Evolutionary conservation across 2,797 vertebrate genomes (phyloP).

Genomic region (Petrocephalus schoutedeni): DNA sequence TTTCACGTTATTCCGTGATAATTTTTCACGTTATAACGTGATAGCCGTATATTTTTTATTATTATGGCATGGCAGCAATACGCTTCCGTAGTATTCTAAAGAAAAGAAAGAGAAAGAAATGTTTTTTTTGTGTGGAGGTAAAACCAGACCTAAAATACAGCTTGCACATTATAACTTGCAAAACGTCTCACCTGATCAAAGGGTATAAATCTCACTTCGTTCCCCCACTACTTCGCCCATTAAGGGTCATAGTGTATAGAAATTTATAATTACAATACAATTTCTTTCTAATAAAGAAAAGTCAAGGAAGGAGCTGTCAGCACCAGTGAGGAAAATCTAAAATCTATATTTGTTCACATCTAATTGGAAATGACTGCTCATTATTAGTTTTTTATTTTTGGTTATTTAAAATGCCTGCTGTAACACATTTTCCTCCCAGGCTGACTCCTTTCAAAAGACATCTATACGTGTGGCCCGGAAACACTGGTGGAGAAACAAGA

Average conservation of each 20-base stretch:
- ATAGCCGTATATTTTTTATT: too few relatives aligned
- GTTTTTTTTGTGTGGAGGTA: not conserved
- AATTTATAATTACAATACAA: not conserved
- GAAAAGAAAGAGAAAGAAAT: not conserved
- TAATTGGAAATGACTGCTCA: not conserved
- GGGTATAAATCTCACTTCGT: not conserved
- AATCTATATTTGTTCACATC: not conserved
- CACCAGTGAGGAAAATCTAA: not conserved
- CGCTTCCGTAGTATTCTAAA: too few relatives aligned
- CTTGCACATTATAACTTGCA: not conserved
- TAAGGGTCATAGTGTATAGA: not conserved
- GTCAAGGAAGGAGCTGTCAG: not conserved
- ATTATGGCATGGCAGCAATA: too few relatives aligned
- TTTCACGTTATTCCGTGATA: too few relatives aligned
- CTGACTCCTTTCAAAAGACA: conserved; percentile 67
- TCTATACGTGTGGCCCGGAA: conserved; percentile 64
- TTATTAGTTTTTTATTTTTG: not conserved
- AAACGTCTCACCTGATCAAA: not conserved
- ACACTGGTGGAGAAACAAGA: conserved; percentile 74
- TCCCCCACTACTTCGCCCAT: not conserved
- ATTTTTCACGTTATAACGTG: too few relatives aligned
- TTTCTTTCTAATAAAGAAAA: not conserved
- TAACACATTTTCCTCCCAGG: conserved; percentile 53
- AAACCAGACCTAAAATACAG: not conserved
- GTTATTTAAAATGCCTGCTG: not conserved